A percentile compares a stretch with the other conserved stretches of the same genome.
phyloP scores from a whole-genome alignment of 1,140 invertebrate species.

The Zaprionus ornatus region DNA sequence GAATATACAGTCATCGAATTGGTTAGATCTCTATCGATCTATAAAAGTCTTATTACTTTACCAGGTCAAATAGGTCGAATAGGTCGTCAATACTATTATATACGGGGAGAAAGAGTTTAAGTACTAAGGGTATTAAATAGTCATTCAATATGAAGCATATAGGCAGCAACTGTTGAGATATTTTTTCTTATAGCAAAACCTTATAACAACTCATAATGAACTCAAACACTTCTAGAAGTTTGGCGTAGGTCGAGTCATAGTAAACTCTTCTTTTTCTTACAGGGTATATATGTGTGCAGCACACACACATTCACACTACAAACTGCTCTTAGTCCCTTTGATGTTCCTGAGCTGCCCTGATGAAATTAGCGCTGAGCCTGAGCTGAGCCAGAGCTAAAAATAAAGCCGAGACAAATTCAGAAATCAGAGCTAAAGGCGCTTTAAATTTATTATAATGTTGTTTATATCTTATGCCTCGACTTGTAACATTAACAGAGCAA shows the following conservation, averaged over 20 bases:
- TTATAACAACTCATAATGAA: no score
- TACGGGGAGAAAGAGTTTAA: no score
- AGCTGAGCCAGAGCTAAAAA: not conserved
- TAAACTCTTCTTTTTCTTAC: not conserved
- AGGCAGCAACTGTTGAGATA: no score
- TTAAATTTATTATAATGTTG: conserved; percentile 71
- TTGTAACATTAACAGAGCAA: no score
- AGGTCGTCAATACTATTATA: no score
- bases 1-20: not conserved
- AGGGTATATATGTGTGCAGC: conserved; percentile 6
- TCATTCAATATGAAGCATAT: no score
- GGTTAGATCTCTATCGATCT: not conserved
- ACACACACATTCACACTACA: not conserved
- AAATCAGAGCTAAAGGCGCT: conserved; percentile 48
- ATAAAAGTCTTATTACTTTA: not conserved
- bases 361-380: conserved; percentile 56
- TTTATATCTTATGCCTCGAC: conserved; percentile 42
- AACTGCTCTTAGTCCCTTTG: conserved; percentile 37
- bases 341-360: conserved; percentile 52
- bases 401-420: not conserved
- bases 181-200: no score
- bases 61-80: no score
- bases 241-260: no score
- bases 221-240: no score
- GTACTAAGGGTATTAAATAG: no score